Evolutionary conservation across 1,140 invertebrate genomes (phyloP), one percentile per base, ranked within the genome.

Genomic region (Himalopsyche phryganea): DNA sequence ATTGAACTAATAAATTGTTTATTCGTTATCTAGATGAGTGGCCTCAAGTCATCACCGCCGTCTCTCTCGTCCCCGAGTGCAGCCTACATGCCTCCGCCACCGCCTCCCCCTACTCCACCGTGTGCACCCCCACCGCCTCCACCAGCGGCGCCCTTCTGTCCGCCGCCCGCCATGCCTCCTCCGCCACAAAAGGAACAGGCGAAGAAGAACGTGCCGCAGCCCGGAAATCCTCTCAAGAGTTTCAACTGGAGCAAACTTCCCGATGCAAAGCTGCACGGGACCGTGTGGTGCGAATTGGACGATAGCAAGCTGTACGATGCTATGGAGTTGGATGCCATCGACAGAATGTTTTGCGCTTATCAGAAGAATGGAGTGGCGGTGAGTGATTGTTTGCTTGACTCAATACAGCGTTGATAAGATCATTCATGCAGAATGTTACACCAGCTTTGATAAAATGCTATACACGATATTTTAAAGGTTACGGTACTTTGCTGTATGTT

Each of bases 211-310:
- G 86, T 92, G 52, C 94, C 94, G 60, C 90, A 94, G 67, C 90
- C 96, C 4, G 85, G 88, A 14, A 92, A 92, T 75, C 92, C 94
- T 0, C 76, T 98, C 1, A 98, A 98, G 72, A 95, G 94, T 19
- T 96, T 98, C 77, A 98, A 98, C 75, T 98, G 96, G 95, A 91
- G 91, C 6, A 96, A 96, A 68, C 79, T 98, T 60, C 89, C 93
- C 0, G 92, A 95, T 66, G 85, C 90, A 17, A 92, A 92, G 67
- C 73, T 91, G 0, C 85, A 86, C 59, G 94, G 93, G 4, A 98
- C 96, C 0, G 88, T 98, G 54, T 98, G 96, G 94, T 89, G 87
- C 56, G 91, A 96, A 67, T 70, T 98, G 47, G 94, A 98, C 68
- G 95, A 98, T 66, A 86, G 90, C 2, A 96, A 95, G 71, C 72